Conservation (phyloP, 1,140 invertebrate species). For the Mya arenaria region DNA sequence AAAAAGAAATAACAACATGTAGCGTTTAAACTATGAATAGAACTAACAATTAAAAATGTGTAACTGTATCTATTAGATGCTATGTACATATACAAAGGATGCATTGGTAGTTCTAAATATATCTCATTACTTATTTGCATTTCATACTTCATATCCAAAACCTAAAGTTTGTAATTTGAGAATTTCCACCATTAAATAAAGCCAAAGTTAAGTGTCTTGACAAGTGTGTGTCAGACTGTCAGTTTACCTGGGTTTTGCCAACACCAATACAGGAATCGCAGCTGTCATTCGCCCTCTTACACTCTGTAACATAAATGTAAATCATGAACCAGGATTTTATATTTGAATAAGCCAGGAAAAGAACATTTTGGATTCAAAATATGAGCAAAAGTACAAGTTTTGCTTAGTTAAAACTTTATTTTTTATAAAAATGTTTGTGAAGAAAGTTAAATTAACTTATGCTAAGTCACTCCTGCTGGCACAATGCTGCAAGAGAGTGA, state of each 20-base stretch:
- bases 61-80: neutral
- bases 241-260: constrained; percentile 32
- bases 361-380: no score
- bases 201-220: neutral
- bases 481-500: no score
- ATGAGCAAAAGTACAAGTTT: no score
- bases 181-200: neutral
- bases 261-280: constrained; percentile 53
- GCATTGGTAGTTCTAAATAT: neutral
- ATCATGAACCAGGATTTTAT: no score
- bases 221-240: neutral
- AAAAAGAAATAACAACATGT: neutral
- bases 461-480: no score
- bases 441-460: no score
- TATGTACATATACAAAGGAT: neutral
- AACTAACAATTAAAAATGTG: neutral
- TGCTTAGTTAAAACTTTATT: no score
- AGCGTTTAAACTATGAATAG: neutral
- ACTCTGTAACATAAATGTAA: constrained; percentile 46
- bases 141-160: neutral
- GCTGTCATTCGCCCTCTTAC: constrained; percentile 35
- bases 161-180: neutral
- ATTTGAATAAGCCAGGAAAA: no score
- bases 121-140: neutral
- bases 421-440: no score